These are phyloP conservation scores for Petrocephalus schoutedeni DNA, from an alignment of 2,797 vertebrate species.

Conservation along the genomic window DNA sequence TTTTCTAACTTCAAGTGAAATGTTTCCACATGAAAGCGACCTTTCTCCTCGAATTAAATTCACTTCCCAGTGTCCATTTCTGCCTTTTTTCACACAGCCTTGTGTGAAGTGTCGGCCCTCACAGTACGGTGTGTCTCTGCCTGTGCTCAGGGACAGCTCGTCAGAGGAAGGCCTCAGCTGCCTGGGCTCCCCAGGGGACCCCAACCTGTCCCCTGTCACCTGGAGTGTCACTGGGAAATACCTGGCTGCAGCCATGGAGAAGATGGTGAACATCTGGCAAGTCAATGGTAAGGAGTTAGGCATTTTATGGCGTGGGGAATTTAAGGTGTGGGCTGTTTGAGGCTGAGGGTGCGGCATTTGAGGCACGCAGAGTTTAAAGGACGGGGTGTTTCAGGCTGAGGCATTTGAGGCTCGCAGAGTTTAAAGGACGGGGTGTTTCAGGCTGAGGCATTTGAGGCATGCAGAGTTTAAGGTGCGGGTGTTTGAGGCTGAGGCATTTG, in stretches of 20 bases:
- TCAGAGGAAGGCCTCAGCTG: constrained; percentile 65
- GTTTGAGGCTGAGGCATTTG: neutral
- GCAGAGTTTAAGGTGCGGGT: neutral
- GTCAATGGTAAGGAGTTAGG: constrained; percentile 76
- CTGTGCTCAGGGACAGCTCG: constrained; percentile 66
- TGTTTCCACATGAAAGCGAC: neutral
- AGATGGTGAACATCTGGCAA: constrained; percentile 96
- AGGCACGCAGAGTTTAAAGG: neutral
- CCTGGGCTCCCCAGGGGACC: constrained; percentile 81
- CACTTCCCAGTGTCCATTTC: neutral
- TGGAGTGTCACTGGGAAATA: constrained; percentile 93
- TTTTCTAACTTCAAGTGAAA: neutral
- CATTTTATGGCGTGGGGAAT: neutral
- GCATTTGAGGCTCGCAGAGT: neutral
- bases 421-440: no score
- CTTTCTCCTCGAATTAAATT: neutral
- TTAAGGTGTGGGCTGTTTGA: neutral
- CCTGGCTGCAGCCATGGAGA: constrained; percentile 86
- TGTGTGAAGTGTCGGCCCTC: neutral
- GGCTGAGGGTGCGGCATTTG: neutral
- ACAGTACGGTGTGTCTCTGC: neutral
- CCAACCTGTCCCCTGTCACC: constrained; percentile 76
- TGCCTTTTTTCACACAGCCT: neutral
- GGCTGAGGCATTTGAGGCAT: no score
- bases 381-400: no score